Evolutionary conservation across 37 sponge, comb jelly and placozoan genomes (phyloP), one percentile per base, ranked within the genome.

Genomic region (Axinella damicornis): DNA sequence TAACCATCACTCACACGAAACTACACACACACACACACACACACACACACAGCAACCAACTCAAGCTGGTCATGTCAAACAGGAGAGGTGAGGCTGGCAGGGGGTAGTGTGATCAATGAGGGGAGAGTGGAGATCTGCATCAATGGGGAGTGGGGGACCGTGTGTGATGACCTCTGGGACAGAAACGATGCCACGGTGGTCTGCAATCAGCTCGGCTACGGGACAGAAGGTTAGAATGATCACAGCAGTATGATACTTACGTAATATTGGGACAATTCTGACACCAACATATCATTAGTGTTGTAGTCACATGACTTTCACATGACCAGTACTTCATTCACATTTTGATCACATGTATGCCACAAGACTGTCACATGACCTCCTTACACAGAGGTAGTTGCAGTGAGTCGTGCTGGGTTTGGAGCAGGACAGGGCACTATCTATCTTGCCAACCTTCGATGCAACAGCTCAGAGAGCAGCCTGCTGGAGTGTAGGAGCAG

Each of bases 121-220:
- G 89, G 89, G 25, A 60, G 83, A 31, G 89, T 87, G 54, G 87
- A 87, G 71, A 40, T 87, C 35, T 87, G 74, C 80, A 53, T 79
- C 19, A 79, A 71, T 71, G 80, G 80, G 1, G 72, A 53, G 65
- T 87, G 87, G 87, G 80, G 80, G 13, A 78, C 80, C 25, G 57
- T 87, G 25, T 87, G 87, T 73, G 73, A 71, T 30, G 73, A 73
- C 27, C 22, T 34, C 32, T 87, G 73, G 73, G 73, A 38, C 53
- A 31, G 2, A 52, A 19, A 53, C 32, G 80, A 64, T 53, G 80
- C 80, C 46, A 16, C 20, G 2, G 87, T 87, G 25, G 80, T 87
- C 15, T 87, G 87, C 46, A 60, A 30, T 9, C 80, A 79, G 55
- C 72, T 87, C 18, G 73, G 80, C 14, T 79, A n/a, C 32, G 58